These are phyloP conservation scores for Eublepharis macularius DNA, from an alignment of 2,113 vertebrate species.

Conservation along the genomic window DNA sequence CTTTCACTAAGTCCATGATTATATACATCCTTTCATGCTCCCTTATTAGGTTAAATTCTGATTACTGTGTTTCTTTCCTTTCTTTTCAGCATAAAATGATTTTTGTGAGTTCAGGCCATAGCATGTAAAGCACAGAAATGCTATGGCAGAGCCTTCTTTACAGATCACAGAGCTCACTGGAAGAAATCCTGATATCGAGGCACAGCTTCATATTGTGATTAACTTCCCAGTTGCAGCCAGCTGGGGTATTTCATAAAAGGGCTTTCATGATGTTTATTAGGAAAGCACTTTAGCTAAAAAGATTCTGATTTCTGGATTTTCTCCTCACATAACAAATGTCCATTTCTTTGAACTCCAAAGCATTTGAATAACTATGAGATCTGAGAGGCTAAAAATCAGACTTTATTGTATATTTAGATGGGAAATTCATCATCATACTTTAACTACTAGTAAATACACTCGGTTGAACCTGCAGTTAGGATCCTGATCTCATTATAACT, in stretches of 20 bases:
- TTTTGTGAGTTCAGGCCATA: constrained; percentile 40
- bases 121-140: constrained; percentile 32
- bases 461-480: too few species aligned
- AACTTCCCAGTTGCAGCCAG: constrained; percentile 56
- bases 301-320: constrained; percentile 20
- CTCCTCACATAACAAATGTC: constrained; percentile 26
- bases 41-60: constrained; percentile 61
- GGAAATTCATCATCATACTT: too few species aligned
- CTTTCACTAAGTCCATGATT: constrained; percentile 60
- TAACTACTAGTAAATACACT: too few species aligned
- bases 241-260: constrained; percentile 50
- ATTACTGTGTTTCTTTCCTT: constrained; percentile 40
- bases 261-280: constrained; percentile 60
- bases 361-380: neutral
- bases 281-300: constrained; percentile 42
- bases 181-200: constrained; percentile 60
- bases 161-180: constrained; percentile 32
- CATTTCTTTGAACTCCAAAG: neutral
- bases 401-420: too few species aligned
- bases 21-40: constrained; percentile 53
- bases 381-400: too few species aligned
- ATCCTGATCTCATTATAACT: too few species aligned
- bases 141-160: constrained; percentile 26
- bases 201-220: constrained; percentile 61
- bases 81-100: constrained; percentile 15